Percentiles rank a stretch among this genome's conserved stretches.
phyloP scores from a whole-genome alignment of 2,797 vertebrate species.

The Delichon dasypus region DNA sequence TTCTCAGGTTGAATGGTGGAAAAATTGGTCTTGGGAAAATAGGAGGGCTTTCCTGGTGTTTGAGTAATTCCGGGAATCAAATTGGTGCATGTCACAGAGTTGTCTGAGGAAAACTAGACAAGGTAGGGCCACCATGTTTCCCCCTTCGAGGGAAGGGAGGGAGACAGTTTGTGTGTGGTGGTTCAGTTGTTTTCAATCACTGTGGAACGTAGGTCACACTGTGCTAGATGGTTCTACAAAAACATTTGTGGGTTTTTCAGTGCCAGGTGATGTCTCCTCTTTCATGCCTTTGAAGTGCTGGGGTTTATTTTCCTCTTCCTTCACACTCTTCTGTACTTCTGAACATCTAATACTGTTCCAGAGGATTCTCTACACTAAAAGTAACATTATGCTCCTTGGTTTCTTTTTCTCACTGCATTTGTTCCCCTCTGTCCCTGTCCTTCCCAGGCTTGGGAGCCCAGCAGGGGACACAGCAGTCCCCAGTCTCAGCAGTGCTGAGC shows the following conservation, averaged over 20 bases:
- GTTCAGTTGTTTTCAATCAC: neutral
- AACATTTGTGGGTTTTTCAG: neutral
- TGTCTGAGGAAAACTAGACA: neutral
- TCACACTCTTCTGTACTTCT: neutral
- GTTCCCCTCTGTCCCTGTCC: too few species aligned
- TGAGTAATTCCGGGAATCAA: neutral
- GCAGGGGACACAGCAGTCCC: too few species aligned
- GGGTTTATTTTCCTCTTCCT: neutral
- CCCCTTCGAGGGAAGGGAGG: neutral
- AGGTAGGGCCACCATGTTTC: neutral
- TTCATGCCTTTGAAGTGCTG: neutral
- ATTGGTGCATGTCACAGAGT: neutral
- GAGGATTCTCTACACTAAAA: neutral
- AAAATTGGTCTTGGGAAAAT: neutral
- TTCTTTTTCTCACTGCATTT: neutral
- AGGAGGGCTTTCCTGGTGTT: neutral
- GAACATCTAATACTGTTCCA: neutral
- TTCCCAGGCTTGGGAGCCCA: too few species aligned
- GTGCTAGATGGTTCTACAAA: neutral
- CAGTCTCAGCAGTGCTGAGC: too few species aligned
- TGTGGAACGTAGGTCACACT: neutral
- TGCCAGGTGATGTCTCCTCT: neutral
- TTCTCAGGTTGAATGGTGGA: neutral
- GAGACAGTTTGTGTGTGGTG: neutral
- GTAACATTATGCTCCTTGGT: neutral